phyloP scores from a whole-genome alignment of 2,888 invertebrate species.

The Cheilosia vulpina region DNA sequence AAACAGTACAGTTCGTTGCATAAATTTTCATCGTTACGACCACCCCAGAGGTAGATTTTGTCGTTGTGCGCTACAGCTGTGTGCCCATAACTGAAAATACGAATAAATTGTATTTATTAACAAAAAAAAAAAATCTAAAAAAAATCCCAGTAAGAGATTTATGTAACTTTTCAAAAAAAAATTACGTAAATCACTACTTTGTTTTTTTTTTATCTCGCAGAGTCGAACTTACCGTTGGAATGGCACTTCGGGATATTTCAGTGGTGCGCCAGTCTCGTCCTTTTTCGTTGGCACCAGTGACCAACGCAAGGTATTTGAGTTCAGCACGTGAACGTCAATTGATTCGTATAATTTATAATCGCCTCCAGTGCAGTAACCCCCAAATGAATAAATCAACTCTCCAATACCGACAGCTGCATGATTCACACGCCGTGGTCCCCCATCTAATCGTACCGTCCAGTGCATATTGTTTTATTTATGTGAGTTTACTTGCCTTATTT shows the following conservation, averaged over 20 bases:
- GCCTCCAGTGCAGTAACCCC: conserved; percentile 93
- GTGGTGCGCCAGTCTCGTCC: conserved; percentile 83
- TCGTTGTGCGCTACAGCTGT: conserved; percentile 92
- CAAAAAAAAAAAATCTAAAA: too few species aligned
- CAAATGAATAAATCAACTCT: conserved; percentile 93
- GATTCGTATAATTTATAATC: conserved; percentile 90
- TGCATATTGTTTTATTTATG: conserved; percentile 84
- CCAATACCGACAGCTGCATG: conserved; percentile 94
- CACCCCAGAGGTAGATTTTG: conserved; percentile 94
- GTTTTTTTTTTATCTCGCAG: neutral
- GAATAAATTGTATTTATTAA: neutral
- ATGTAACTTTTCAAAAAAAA: neutral
- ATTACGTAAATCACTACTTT: conserved; percentile 1
- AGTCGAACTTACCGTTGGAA: conserved; percentile 85
- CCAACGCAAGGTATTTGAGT: conserved; percentile 88
- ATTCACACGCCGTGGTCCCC: conserved; percentile 95
- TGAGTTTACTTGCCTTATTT: neutral
- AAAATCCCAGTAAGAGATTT: too few species aligned
- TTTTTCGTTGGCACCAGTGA: conserved; percentile 84
- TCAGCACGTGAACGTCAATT: conserved; percentile 94
- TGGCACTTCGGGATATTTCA: conserved; percentile 86
- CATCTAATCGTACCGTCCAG: conserved; percentile 94
- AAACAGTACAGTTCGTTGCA: conserved; percentile 93
- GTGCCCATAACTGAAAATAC: conserved; percentile 89
- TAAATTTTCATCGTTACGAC: conserved; percentile 91